These are phyloP conservation scores for Erythrolamprus reginae DNA, from an alignment of 2,113 vertebrate genomes.

Conservation along the genomic window DNA sequence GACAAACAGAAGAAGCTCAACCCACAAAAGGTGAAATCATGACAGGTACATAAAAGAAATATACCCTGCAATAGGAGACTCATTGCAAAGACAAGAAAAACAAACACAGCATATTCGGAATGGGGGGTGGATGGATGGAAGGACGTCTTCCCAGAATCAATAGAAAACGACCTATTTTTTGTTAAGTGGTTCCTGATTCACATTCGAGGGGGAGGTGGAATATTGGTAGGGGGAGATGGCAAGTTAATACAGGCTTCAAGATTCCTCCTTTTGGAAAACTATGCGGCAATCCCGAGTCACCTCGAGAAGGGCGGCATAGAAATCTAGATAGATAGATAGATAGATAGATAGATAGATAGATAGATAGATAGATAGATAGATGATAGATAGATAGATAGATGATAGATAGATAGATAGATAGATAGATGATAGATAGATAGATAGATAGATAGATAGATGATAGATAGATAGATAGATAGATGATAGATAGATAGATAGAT, in stretches of 20 bases:
- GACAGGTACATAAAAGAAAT: neutral
- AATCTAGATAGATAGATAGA: too few species aligned
- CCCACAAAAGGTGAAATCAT: neutral
- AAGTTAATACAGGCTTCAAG: neutral
- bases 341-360: too few species aligned
- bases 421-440: too few species aligned
- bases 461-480: too few species aligned
- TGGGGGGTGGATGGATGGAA: neutral
- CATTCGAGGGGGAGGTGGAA: neutral
- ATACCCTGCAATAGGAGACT: neutral
- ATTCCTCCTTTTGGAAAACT: neutral
- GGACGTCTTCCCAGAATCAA: neutral
- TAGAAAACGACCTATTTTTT: neutral
- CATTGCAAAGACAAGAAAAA: neutral
- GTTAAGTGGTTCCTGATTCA: neutral
- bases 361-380: too few species aligned
- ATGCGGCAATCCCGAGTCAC: too few species aligned
- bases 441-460: too few species aligned
- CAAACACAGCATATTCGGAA: neutral
- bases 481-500: too few species aligned
- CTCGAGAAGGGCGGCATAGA: too few species aligned
- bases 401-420: too few species aligned
- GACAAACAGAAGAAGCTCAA: neutral
- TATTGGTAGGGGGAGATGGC: neutral
- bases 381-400: too few species aligned